Conservation (phyloP, 2,797 vertebrate genomes). For the Brotula barbata region DNA sequence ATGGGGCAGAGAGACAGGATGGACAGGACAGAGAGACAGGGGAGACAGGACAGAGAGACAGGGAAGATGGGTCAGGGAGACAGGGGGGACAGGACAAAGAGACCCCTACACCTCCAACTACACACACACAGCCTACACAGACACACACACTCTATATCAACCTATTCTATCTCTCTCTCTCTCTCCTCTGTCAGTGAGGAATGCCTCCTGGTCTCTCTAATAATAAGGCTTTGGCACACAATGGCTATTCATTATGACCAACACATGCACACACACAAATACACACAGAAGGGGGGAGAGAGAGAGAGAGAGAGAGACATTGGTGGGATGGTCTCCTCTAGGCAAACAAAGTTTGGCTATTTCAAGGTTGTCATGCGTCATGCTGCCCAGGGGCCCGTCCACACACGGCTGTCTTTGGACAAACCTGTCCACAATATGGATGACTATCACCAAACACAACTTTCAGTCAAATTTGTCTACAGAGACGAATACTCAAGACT, state of each 20-base stretch:
- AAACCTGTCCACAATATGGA: constrained; percentile 57
- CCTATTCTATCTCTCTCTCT: constrained; percentile 31
- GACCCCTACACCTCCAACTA: too few relatives aligned
- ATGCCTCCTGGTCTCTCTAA: constrained; percentile 46
- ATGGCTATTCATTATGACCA: constrained; percentile 35
- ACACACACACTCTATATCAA: not conserved
- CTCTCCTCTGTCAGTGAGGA: constrained; percentile 44
- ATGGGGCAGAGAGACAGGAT: too few relatives aligned
- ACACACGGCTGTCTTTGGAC: constrained; percentile 45
- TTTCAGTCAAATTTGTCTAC: constrained; percentile 48
- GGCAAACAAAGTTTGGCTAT: constrained; percentile 60
- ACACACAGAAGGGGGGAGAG: not conserved
- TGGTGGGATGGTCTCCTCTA: constrained; percentile 12
- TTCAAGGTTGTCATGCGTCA: constrained; percentile 67
- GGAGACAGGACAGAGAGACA: too few relatives aligned
- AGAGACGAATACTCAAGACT: constrained; percentile 25
- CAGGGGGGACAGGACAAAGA: too few relatives aligned
- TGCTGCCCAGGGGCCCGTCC: constrained; percentile 49
- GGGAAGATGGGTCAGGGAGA: too few relatives aligned
- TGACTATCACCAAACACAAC: constrained; percentile 34
- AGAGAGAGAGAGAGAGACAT: constrained; percentile 5
- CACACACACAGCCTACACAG: too few relatives aligned
- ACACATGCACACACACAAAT: too few relatives aligned
- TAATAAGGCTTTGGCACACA: constrained; percentile 54
- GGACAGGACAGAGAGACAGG: too few relatives aligned